Base-by-base conservation (phyloP, 1,140 invertebrate genomes). In the Drosophila serrata region DNA sequence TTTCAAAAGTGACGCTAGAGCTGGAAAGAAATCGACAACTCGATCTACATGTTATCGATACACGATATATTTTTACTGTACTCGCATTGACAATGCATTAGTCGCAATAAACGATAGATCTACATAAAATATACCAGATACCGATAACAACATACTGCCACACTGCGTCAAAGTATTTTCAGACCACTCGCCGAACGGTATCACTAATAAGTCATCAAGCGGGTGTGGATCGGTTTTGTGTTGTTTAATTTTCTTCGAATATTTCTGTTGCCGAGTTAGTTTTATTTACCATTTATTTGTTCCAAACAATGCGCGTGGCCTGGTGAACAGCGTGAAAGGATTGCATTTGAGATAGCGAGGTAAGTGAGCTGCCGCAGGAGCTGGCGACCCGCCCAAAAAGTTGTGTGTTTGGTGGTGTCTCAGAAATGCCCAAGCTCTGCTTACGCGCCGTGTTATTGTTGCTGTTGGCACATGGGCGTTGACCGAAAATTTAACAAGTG, bases 401-500 rank as follows among this genome's bases (percentile, higher is more conserved):
- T 59, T 64, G 55, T 72, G 64, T 81, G 79, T 88, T 73, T 78
- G 68, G 19, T 65, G 45, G 48, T 67, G 56, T 39, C 56, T 74
- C 46, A 55, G 62, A 90, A 84, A 84, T 78, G 79, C 79, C 79
- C 80, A 75, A 65, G 80, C 80, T 82, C 39, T 81, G 75, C 72
- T 75, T 85, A 72, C 76, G 46, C 27, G 79, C 84, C 79, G 75
- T 90, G 75, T 90, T 84, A 79, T 90, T 90, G 82, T 72, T 82
- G 79, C 70, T 80, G 75, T 61, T 78, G 72, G 84, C 70, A 85
- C 75, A 91, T 91, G 88, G 88, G 88, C 88, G 88, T 91, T 91
- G 88, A 91, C 88, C 88, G 59, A 91, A 90, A 85, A 80, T 37
- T 43, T 17, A 69, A 43, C 46, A 53, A 55, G 39, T 69, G 61